Base-by-base conservation (phyloP, 2,113 vertebrate genomes). In the Drymodes brunneopygia region DNA sequence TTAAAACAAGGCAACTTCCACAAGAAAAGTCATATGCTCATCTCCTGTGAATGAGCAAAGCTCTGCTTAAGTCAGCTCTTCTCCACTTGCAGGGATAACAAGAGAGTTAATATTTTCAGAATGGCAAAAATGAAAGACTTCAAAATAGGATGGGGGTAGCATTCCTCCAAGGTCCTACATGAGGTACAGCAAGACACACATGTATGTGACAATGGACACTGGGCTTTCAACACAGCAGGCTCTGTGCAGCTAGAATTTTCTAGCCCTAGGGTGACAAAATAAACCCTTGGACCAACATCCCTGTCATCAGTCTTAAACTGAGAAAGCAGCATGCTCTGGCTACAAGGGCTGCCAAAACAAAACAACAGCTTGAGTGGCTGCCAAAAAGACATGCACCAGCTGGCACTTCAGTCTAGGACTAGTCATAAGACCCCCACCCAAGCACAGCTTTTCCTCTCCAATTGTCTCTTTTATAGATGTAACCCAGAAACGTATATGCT, bases 281-380 rank as follows among this genome's bases (percentile, higher is more conserved):
- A 90, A 33, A 90, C 60, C 92, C 91, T 84, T 83, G 87, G 42
- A 86, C 84, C 73, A 82, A 79, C 12, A n/a, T 72, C 75, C 64
- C 61, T 92, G 88, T 87, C 22, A 27, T 92, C 87, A 84, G 82
- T 65, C 85, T 92, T 84, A 78, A 92, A 81, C 71, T 86, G 81
- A 94, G 86, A 96, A 94, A 91, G 91, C 86, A 94, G 85, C 86
- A 90, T 50, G 65, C 84, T 90, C 94, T 95, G 87, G 92, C 78
- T 90, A 90, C 51, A 47, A 58, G 56, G 57, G 53, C 85, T 96
- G 96, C 94, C 92, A 96, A 91, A 98, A 98, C 97, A 98, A 98
- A 85, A 98, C 97, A 98, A 98, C 93, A 95, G 97, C 96, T 96
- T 97, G 97, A 98, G 92, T 94, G 97, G 95, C 92, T 96, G 97